Conservation (phyloP, 2,888 invertebrate genomes). For the Cryptops parisi region DNA sequence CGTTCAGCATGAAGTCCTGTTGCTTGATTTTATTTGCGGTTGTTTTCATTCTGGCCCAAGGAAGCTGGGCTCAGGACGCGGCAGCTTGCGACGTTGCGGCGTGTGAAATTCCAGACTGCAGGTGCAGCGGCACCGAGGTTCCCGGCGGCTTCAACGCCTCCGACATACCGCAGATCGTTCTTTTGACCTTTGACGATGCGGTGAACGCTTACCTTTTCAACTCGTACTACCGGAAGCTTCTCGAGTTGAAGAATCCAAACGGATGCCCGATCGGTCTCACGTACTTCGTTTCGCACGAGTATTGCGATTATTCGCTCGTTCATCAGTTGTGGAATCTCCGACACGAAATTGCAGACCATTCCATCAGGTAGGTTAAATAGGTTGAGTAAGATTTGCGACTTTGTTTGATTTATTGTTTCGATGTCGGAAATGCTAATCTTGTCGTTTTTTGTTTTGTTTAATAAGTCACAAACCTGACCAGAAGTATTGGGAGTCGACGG, state of each 20-base stretch:
- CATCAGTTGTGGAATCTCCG: constrained; percentile 18
- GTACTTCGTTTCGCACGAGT: constrained; percentile 19
- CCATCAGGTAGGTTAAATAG: constrained; percentile 20
- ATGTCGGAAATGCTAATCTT: no score
- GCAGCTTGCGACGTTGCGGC: constrained; percentile 6
- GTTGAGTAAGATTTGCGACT: neutral
- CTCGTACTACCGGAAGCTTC: constrained; percentile 16
- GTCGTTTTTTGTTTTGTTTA: neutral
- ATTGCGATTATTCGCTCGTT: constrained; percentile 17
- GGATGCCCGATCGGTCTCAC: constrained; percentile 19
- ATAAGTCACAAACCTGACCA: constrained; percentile 39
- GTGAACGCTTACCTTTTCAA: constrained; percentile 16
- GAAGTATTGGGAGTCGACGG: constrained; percentile 44
- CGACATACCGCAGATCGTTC: constrained; percentile 23
- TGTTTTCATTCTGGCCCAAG: no score
- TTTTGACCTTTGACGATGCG: constrained; percentile 25
- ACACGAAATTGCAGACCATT: constrained; percentile 22
- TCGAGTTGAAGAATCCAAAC: constrained; percentile 18
- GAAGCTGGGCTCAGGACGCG: no score
- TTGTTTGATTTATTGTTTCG: neutral
- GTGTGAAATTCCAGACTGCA: constrained; percentile 41
- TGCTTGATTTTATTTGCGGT: no score
- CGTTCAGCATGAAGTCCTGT: no score
- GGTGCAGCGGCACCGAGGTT: constrained; percentile 36
- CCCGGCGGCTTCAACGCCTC: constrained; percentile 4